Percentiles rank a stretch among this genome's conserved stretches.
These are phyloP conservation scores for Lasiurus cinereus DNA, from an alignment of 2,113 vertebrate genomes.

Conservation along the genomic window DNA sequence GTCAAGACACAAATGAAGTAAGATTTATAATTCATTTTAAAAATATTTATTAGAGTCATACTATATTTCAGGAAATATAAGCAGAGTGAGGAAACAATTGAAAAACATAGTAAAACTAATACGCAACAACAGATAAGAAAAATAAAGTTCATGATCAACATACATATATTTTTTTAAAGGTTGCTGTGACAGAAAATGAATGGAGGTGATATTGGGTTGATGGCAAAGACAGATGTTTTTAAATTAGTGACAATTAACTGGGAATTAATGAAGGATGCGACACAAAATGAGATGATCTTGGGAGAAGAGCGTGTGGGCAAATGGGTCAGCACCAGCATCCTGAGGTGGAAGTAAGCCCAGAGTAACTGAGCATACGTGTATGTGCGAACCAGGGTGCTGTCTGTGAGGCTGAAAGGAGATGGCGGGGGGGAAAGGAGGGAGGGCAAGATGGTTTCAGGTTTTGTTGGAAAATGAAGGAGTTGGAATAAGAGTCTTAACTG, in stretches of 20 bases:
- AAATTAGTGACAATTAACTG: background rate
- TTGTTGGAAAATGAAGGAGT: background rate
- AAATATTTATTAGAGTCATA: conserved; percentile 1
- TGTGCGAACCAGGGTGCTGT: too few species aligned
- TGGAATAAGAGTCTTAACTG: background rate
- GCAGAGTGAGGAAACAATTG: background rate
- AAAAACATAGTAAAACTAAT: background rate
- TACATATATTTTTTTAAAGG: background rate
- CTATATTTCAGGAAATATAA: conserved; percentile 31
- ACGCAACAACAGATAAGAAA: background rate
- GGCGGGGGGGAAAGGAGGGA: too few species aligned
- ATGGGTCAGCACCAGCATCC: background rate
- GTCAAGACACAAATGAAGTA: conserved; percentile 5
- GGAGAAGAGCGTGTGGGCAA: background rate
- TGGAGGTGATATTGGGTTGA: background rate
- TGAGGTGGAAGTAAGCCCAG: background rate
- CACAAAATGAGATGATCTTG: background rate
- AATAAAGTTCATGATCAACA: background rate
- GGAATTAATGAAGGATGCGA: background rate
- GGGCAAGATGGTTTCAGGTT: background rate
- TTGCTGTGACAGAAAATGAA: background rate
- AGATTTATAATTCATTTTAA: background rate
- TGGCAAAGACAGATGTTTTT: conserved; percentile 1
- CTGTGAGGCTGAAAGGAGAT: background rate
- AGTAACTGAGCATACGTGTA: background rate